Percentiles rank a stretch among this genome's conserved stretches.
Evolutionary conservation across 2,888 invertebrate genomes (phyloP).

Genomic region (Drosophila kambysellisi): DNA sequence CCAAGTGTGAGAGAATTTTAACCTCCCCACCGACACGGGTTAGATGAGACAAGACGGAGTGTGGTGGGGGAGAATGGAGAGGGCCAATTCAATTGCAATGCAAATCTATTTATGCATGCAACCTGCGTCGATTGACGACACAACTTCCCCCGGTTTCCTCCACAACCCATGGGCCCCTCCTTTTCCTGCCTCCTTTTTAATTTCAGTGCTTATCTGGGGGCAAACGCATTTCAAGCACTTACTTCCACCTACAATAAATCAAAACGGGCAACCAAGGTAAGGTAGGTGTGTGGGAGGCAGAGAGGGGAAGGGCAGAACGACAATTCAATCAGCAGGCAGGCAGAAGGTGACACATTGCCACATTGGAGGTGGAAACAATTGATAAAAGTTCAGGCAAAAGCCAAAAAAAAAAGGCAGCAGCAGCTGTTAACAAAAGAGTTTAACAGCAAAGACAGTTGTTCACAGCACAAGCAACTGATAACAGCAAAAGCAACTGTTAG

Average conservation of each 20-base stretch:
- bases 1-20: conserved; percentile 76
- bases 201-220: conserved; percentile 44
- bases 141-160: neutral
- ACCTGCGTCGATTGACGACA: conserved; percentile 47
- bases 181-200: conserved; percentile 15
- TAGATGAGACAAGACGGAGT: neutral
- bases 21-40: conserved; percentile 14
- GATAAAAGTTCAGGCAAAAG: conserved; percentile 5
- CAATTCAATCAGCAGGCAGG: conserved; percentile 55
- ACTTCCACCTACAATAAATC: conserved; percentile 77
- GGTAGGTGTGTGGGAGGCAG: neutral
- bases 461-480: neutral
- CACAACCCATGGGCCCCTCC: neutral
- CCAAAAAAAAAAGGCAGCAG: neutral
- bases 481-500: neutral
- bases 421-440: neutral
- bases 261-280: conserved; percentile 48
- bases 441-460: neutral
- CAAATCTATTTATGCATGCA: conserved; percentile 69
- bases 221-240: conserved; percentile 74
- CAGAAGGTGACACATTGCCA: conserved; percentile 18
- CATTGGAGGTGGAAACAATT: neutral
- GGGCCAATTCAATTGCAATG: conserved; percentile 44
- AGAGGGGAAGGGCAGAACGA: conserved; percentile 5
- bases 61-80: neutral